Evolutionary conservation across 1,140 invertebrate species (phyloP), one percentile per base, ranked within the genome.

Genomic region (Atta colombica): DNA sequence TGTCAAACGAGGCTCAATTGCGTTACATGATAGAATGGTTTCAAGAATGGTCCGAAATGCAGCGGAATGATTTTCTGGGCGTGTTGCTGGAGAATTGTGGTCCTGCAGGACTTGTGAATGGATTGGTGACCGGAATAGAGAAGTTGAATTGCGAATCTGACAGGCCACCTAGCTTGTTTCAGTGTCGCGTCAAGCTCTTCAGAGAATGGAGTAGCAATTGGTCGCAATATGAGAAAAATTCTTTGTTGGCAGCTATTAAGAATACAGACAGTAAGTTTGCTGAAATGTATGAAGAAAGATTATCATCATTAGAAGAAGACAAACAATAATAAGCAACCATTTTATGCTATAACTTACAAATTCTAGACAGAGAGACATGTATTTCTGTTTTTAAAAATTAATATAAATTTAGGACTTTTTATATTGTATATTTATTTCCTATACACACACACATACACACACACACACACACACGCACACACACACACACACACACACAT

Each of bases 131-230:
- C 74, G 96, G 96, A 12, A 96, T 98, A 90, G 96, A 97, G 53
- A 96, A 95, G 86, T 94, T 98, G 21, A 96, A 96, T 61, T 97
- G 97, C 85, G 96, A 97, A 53, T 86, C 90, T 0, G 93, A 94
- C 16, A 97, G 97, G 91, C 98, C 98, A 53, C 97, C 98, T 89
- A 98, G 97, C 91, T 96, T 99, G 81, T 99, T 98, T 93, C 97
- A 98, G 93, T 99, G 98, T 93, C 96, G 98, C 74, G 97, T 99
- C 92, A 98, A 99, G 95, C 94, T 99, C 14, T 98, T 99, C 92
- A 96, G 96, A 92, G 97, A 98, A 95, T 99, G 98, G 98, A 97
- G 97, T 92, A 96, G 96, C 77, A 97, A 96, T 89, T 99, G 98
- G 98, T 96, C 96, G 61, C 96, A 97, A 65, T 96, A 97, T 84